Evolutionary conservation across 2,797 vertebrate species (phyloP).

Genomic region (Anabas testudineus): DNA sequence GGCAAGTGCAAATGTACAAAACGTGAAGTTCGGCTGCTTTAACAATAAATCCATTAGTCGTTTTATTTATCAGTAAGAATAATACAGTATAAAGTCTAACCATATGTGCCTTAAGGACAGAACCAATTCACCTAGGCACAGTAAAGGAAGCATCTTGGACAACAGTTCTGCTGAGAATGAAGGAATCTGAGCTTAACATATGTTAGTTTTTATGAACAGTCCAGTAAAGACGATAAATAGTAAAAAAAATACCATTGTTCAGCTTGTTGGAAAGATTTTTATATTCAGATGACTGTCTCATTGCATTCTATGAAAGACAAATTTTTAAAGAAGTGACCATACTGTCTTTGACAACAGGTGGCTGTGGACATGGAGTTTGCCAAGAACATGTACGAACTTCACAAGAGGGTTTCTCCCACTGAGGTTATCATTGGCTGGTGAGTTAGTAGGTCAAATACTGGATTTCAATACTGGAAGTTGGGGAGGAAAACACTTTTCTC

Average conservation of each 20-base stretch:
- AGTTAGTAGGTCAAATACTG: background rate
- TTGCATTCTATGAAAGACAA: background rate
- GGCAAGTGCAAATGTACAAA: too few species aligned
- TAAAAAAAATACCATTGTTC: background rate
- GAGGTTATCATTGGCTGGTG: conserved; percentile 98
- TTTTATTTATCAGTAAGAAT: background rate
- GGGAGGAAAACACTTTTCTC: rapidly evolving
- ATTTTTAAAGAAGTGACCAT: background rate
- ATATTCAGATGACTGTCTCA: background rate
- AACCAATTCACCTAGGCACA: background rate
- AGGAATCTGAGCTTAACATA: too few species aligned
- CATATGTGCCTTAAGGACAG: background rate
- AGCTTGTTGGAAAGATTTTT: background rate
- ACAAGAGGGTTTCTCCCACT: conserved; percentile 96
- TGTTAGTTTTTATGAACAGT: too few species aligned
- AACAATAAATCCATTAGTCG: background rate
- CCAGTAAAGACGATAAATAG: too few species aligned
- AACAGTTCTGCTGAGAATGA: too few species aligned
- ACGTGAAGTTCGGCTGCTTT: too few species aligned
- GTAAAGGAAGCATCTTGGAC: background rate
- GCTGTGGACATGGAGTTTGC: conserved; percentile 99
- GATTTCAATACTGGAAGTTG: background rate
- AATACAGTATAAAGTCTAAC: background rate
- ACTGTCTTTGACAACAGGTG: conserved; percentile 82
- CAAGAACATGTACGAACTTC: conserved; percentile 99